Evolutionary conservation across 2,113 vertebrate genomes (phyloP), one percentile per base, ranked within the genome.

Genomic region (Carassius auratus): DNA sequence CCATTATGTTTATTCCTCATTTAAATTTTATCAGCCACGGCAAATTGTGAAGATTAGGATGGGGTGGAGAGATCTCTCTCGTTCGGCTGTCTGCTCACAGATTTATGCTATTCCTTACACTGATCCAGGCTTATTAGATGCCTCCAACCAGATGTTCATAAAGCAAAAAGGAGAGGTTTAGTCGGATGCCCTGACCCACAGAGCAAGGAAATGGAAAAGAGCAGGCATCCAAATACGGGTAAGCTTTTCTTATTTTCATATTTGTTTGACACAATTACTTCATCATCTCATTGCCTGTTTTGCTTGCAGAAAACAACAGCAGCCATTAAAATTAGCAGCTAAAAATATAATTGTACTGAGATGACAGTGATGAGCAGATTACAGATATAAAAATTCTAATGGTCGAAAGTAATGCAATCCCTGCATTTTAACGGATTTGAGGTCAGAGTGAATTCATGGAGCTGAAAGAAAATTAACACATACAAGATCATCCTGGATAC

Each of bases 21-120:
- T 93, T 92, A 94, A 92, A 89, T 93, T 86, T 92, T 90, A 94
- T 94, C 93, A 92, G 91, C 92, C 88, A 82, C 86, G 68, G 91
- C 91, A 93, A 93, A 94, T 93, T 92, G 93, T 88, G 89, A 87
- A 94, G 94, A 94, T 95, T 93, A 94, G 86, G 87, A 92, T 10
- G 81, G 68, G 87, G 81, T 87, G 90, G 76, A 38, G 86, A 88
- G 81, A 77, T 89, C 2, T 74, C 90, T 91, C 86, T 90, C 89
- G 87, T 81, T 89, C 87, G 89, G 84, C 91, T 91, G 84, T 88
- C 91, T 91, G 87, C 87, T 92, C 87, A 81, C 87, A 90, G 85
- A 92, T 94, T 90, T 93, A 90, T 92, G 92, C 88, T 91, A 92
- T 92, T 89, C 92, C 91, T 89, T 83, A 86, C 92, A 91, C 61